Percentiles rank a stretch among this genome's conserved stretches.
phyloP scores from a whole-genome alignment of 2,113 vertebrate genomes.

The Sciurus niger region DNA sequence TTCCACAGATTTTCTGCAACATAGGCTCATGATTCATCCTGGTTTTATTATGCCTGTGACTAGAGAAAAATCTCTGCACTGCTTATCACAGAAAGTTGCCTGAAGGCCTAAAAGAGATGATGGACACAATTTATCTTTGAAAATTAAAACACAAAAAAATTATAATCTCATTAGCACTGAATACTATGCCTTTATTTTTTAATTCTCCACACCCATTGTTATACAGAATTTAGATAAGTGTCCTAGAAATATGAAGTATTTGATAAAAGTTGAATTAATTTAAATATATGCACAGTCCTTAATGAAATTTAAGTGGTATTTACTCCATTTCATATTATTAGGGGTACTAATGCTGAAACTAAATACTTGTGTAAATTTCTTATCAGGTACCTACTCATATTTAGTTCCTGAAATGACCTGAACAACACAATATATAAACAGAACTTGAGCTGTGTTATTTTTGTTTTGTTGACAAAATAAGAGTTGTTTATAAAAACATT shows the following conservation, averaged over 20 bases:
- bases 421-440: not conserved
- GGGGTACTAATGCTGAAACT: not conserved
- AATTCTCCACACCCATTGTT: not conserved
- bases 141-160: not conserved
- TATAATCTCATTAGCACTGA: conserved; percentile 1
- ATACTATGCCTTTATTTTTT: not conserved
- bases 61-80: not conserved
- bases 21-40: not conserved
- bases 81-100: not conserved
- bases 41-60: not conserved
- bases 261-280: conserved; percentile 46
- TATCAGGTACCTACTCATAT: not conserved
- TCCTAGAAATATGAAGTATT: not conserved
- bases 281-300: not conserved
- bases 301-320: not conserved
- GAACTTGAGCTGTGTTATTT: not conserved
- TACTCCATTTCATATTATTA: not conserved
- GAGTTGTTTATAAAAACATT: not conserved
- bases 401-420: not conserved
- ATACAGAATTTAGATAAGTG: not conserved
- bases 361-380: not conserved
- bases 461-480: not conserved
- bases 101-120: not conserved
- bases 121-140: not conserved
- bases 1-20: not conserved